phyloP scores from a whole-genome alignment of 2,797 vertebrate genomes.

The Aeoliscus strigatus region DNA sequence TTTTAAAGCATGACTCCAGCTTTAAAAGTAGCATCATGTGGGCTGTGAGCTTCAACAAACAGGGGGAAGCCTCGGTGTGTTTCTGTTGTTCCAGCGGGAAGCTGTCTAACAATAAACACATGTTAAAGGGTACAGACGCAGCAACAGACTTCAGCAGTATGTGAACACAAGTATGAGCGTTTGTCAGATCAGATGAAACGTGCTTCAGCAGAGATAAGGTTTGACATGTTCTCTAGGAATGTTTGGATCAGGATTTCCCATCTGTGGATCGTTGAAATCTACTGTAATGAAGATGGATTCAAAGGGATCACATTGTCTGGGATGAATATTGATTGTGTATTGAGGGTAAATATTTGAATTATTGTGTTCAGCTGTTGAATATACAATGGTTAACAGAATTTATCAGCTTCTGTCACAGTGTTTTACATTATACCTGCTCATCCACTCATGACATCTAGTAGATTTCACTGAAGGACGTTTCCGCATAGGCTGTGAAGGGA shows the following conservation, averaged over 20 bases:
- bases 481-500: too few relatives aligned
- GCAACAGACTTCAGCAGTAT: not conserved
- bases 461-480: too few relatives aligned
- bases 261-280: not conserved
- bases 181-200: not conserved
- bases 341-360: too few relatives aligned
- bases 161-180: not conserved
- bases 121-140: slow-evolving; percentile 4
- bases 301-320: not conserved
- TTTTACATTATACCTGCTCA: too few relatives aligned
- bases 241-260: not conserved
- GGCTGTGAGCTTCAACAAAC: slow-evolving; percentile 21
- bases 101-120: slow-evolving; percentile 26
- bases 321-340: not conserved
- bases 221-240: not conserved
- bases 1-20: not conserved
- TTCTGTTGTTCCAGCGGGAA: slow-evolving; percentile 13
- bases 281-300: not conserved
- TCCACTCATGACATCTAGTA: too few relatives aligned
- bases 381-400: too few relatives aligned
- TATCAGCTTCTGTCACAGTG: too few relatives aligned
- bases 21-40: not conserved
- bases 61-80: slow-evolving; percentile 15
- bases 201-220: not conserved
- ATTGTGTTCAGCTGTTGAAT: too few relatives aligned